A percentile compares a stretch with the other conserved stretches of the same genome.
Conservation (phyloP, 1,140 invertebrate species). For the Dendrolimus kikuchii region DNA sequence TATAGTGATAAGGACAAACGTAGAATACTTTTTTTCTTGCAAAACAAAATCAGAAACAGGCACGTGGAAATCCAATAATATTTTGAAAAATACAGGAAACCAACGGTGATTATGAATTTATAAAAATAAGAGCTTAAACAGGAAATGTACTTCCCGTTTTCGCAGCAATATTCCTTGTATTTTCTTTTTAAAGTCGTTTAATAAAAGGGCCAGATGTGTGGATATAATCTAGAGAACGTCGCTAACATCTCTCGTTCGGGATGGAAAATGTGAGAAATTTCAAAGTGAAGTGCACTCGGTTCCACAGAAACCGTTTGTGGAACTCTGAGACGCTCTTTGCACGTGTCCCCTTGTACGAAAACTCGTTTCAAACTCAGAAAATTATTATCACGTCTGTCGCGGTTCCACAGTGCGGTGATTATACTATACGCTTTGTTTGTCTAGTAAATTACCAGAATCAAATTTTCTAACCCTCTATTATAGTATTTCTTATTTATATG, state of each 20-base stretch:
- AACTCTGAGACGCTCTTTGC: conserved; percentile 17
- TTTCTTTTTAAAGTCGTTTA: conserved; percentile 23
- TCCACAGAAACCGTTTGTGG: conserved; percentile 7
- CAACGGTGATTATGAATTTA: too few species aligned
- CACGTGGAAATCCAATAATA: too few species aligned
- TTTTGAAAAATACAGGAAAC: too few species aligned
- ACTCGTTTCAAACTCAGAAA: conserved; percentile 18
- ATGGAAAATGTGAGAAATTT: conserved; percentile 31
- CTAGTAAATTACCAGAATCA: too few species aligned
- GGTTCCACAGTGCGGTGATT: conserved; percentile 1
- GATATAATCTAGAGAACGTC: conserved; percentile 19
- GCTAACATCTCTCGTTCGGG: conserved; percentile 23
- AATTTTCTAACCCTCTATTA: too few species aligned
- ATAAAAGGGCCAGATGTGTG: conserved; percentile 22
- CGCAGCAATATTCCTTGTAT: conserved; percentile 4
- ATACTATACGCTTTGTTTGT: too few species aligned
- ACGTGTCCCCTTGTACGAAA: conserved; percentile 22
- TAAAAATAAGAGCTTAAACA: too few species aligned
- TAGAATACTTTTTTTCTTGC: too few species aligned
- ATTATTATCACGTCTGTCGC: conserved; percentile 22
- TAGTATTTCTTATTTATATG: too few species aligned
- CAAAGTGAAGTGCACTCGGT: conserved; percentile 24
- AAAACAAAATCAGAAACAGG: too few species aligned
- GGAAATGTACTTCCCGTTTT: background rate
- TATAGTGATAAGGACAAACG: too few species aligned